Evolutionary conservation across 1,140 invertebrate genomes (phyloP), one percentile per base, ranked within the genome.

Genomic region (Drosophila sulfurigaster): DNA sequence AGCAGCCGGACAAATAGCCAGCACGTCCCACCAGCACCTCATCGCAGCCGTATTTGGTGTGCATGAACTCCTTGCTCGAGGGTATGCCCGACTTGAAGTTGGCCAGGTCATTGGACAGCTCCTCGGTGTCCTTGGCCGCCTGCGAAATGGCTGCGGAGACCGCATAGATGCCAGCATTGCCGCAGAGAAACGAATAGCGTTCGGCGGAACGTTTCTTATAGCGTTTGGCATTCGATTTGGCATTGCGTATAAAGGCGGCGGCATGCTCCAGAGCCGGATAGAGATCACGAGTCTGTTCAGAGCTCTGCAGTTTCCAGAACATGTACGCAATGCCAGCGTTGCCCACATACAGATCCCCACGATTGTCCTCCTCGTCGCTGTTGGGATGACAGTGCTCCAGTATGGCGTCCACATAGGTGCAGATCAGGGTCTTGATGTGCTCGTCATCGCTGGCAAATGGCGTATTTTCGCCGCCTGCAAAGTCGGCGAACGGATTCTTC

Each of bases 21-120:
- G 96, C 95, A 69, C 97, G 93, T 0, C 97, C 97, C 4, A 97
- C 96, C 79, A 98, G 95, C 15, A 98, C 93, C 91, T 98, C 97
- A 93, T 98, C 96, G 30, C 96, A 96, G 25, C 96, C 97, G 93
- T 94, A 94, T 76, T 94, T 93, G 28, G 96, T 93, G 51, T 89
- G 85, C 72, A 89, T 81, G 0, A 94, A 92, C 66, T 95, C 94
- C 70, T 93, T 93, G 71, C 93, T 93, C 1, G 92, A 81, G 15
- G 93, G 79, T 20, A 92, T 91, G 46, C 92, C 92, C 5, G 85
- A 78, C 68, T 89, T 83, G 46, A 94, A 92, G 73, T 93, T 93
- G 11, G 91, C 83, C 30, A 93, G 71, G 48, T 93, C 93, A 46
- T 94, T 93, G 57, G 94, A 94, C n/a, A 95, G 69, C 32, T 85